A percentile compares a stretch with the other conserved stretches of the same genome.
Evolutionary conservation across 2,888 invertebrate genomes (phyloP).

Genomic region (Protodeltote pygarga): DNA sequence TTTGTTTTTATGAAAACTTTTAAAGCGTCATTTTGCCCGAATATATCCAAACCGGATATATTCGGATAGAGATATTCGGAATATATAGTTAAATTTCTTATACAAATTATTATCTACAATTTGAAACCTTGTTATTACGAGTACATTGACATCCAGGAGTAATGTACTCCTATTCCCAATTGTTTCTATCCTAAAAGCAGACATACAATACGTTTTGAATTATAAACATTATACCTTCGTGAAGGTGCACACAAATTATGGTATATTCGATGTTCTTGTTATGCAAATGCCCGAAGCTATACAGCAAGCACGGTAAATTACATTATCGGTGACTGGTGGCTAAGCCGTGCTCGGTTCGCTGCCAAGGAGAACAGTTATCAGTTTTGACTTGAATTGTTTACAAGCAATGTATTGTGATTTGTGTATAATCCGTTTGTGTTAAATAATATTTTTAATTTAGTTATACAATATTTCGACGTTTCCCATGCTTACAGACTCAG

Average conservation of each 20-base stretch:
- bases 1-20: neutral
- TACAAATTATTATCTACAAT: no score
- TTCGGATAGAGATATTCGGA: no score
- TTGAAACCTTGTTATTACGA: no score
- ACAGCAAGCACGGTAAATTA: slow-evolving; percentile 41
- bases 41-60: no score
- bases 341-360: slow-evolving; percentile 36
- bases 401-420: neutral
- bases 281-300: slow-evolving; percentile 52
- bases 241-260: slow-evolving; percentile 55
- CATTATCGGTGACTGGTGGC: slow-evolving; percentile 44
- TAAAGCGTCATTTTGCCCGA: neutral
- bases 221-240: slow-evolving; percentile 42
- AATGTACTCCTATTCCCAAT: no score
- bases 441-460: neutral
- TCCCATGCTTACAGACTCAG: no score
- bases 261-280: slow-evolving; percentile 55
- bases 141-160: no score
- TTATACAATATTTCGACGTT: no score
- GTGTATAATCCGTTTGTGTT: neutral
- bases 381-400: slow-evolving; percentile 16
- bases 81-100: no score
- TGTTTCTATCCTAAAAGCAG: neutral
- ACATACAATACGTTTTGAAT: slow-evolving; percentile 37
- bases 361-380: slow-evolving; percentile 29